Evolutionary conservation across 2,797 vertebrate species (phyloP).

Genomic region (Erethizon dorsatum): DNA sequence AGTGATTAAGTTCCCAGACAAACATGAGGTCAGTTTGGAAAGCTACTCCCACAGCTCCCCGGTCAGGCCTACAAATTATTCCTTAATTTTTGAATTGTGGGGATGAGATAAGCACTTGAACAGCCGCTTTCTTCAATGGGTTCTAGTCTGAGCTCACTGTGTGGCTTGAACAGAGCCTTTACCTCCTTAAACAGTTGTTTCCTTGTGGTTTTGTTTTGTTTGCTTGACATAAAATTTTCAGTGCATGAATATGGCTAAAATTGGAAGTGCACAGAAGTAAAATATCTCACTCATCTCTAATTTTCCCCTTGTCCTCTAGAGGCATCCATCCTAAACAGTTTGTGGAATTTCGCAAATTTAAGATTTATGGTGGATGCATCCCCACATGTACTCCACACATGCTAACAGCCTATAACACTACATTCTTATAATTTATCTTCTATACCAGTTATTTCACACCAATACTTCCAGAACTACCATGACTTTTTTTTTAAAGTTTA

Average conservation of each 20-base stretch:
- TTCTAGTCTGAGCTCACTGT: not conserved
- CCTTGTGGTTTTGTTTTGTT: not conserved
- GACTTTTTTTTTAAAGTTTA: no score
- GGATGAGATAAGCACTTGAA: not conserved
- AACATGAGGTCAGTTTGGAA: not conserved
- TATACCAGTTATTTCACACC: not conserved
- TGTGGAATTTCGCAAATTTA: not conserved
- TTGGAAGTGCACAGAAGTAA: not conserved
- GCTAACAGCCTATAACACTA: not conserved
- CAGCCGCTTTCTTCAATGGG: not conserved
- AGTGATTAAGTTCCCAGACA: not conserved
- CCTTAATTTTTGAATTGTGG: not conserved
- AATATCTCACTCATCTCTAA: not conserved
- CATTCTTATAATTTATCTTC: slow-evolving; percentile 5
- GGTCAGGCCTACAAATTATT: not conserved
- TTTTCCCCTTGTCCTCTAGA: not conserved
- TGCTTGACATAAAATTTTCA: not conserved
- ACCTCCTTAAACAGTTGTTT: slow-evolving; percentile 9
- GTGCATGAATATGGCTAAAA: not conserved
- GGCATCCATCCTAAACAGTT: not conserved
- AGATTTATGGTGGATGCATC: not conserved
- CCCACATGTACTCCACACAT: not conserved
- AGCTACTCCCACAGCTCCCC: not conserved
- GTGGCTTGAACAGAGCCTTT: not conserved
- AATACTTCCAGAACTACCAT: not conserved